Conservation (phyloP, 2,888 invertebrate species). For the Cyclophora albipunctata region DNA sequence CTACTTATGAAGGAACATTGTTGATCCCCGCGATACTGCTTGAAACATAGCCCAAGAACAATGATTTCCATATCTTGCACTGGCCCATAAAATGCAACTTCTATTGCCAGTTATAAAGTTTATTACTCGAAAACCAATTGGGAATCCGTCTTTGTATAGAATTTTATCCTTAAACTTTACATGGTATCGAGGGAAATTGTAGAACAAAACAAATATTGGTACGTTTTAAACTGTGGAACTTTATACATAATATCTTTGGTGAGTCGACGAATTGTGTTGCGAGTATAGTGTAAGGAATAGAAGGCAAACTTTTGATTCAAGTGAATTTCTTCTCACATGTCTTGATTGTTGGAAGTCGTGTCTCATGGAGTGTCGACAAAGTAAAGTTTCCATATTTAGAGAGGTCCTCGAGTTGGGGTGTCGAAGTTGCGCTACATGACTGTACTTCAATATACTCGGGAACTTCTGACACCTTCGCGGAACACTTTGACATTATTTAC, state of each 20-base stretch:
- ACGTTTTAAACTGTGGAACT: no score
- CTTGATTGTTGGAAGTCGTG: constrained; percentile 32
- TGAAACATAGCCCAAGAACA: not conserved
- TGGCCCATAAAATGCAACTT: not conserved
- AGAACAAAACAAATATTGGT: no score
- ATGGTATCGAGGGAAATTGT: no score
- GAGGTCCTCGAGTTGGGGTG: constrained; percentile 42
- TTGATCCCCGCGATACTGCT: not conserved
- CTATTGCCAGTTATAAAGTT: no score
- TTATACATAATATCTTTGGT: no score
- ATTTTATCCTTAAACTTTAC: no score
- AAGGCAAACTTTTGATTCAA: no score
- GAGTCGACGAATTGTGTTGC: no score
- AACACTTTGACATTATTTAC: constrained; percentile 40
- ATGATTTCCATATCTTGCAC: not conserved
- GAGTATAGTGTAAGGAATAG: no score
- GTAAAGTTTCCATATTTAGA: constrained; percentile 53
- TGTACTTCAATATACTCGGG: constrained; percentile 19
- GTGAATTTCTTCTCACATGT: constrained; percentile 17
- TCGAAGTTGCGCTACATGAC: constrained; percentile 26
- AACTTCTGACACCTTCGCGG: constrained; percentile 43
- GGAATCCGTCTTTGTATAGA: no score
- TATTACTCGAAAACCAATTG: no score
- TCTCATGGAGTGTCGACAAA: constrained; percentile 41
- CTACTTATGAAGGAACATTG: constrained; percentile 13